Evolutionary conservation across 2,888 invertebrate genomes (phyloP).

Genomic region (Cabera pusaria): DNA sequence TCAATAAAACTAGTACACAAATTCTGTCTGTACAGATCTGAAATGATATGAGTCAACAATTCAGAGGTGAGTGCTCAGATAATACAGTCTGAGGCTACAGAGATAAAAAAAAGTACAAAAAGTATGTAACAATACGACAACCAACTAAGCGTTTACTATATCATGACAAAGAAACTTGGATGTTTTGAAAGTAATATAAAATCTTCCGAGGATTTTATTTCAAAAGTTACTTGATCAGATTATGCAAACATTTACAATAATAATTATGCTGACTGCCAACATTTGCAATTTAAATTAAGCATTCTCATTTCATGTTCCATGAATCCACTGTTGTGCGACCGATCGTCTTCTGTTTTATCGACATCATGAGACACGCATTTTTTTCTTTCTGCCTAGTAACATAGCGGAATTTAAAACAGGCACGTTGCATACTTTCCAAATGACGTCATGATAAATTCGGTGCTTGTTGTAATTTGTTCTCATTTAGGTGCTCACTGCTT

Average conservation of each 20-base stretch:
- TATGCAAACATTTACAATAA: slow-evolving; percentile 3
- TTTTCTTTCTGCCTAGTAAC: slow-evolving; percentile 41
- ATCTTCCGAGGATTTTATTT: too few species aligned
- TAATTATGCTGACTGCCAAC: slow-evolving; percentile 9
- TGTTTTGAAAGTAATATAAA: too few species aligned
- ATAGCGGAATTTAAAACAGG: slow-evolving; percentile 66
- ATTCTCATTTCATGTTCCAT: slow-evolving; percentile 2
- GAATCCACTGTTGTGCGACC: slow-evolving; percentile 1
- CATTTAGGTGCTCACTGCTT: slow-evolving; percentile 28
- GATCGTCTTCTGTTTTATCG: slow-evolving; percentile 34
- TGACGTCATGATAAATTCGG: slow-evolving; percentile 73
- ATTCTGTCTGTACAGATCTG: slow-evolving; percentile 30
- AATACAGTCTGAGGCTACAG: slow-evolving; percentile 24
- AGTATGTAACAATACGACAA: slow-evolving; percentile 2
- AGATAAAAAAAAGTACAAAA: slow-evolving; percentile 28
- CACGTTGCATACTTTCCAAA: slow-evolving; percentile 65
- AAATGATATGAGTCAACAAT: slow-evolving; percentile 40
- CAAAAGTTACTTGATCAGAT: neutral
- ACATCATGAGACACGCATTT: slow-evolving; percentile 24
- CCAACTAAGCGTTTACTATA: neutral
- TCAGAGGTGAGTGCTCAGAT: slow-evolving; percentile 38
- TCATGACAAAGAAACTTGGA: too few species aligned
- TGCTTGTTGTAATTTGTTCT: slow-evolving; percentile 42
- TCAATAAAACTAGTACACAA: slow-evolving; percentile 52
- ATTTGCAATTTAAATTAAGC: slow-evolving; percentile 6